These are phyloP conservation scores for Plumapathes pennacea DNA, from an alignment of 92 coral and sea anemone genomes.

Conservation along the genomic window DNA sequence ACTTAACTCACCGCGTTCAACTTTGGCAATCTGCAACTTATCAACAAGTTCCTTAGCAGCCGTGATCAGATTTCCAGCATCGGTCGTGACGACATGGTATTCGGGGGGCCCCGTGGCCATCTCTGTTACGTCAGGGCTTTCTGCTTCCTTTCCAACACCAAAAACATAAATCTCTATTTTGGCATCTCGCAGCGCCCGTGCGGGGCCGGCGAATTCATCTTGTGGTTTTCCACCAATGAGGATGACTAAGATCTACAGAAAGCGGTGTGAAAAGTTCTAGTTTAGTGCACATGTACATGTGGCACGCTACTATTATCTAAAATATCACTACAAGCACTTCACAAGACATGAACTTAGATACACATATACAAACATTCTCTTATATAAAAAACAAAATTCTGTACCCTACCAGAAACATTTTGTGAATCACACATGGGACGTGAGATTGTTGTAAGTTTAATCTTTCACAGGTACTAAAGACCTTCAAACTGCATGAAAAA, in stretches of 20 bases:
- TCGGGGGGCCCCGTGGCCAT: slow-evolving; percentile 54
- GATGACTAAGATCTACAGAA: slow-evolving; percentile 50
- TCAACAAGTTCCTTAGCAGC: slow-evolving; percentile 58
- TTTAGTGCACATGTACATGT: not conserved
- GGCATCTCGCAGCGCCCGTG: slow-evolving; percentile 46
- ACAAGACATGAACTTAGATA: not conserved
- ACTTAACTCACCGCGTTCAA: slow-evolving; percentile 53
- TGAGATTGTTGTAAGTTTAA: too few species aligned
- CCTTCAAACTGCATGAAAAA: too few species aligned
- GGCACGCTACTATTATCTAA: not conserved
- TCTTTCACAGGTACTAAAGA: too few species aligned
- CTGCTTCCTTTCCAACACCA: slow-evolving; percentile 42
- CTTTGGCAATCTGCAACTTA: slow-evolving; percentile 70
- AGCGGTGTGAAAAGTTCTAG: not conserved
- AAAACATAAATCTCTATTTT: slow-evolving; percentile 68
- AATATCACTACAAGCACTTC: not conserved
- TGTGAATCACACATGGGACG: too few species aligned
- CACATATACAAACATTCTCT: too few species aligned
- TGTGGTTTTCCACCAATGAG: slow-evolving; percentile 64
- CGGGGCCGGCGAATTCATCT: slow-evolving; percentile 63
- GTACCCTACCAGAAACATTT: too few species aligned
- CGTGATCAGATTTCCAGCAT: slow-evolving; percentile 4
- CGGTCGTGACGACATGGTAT: slow-evolving; percentile 35
- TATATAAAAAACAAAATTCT: too few species aligned
- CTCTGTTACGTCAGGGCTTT: slow-evolving; percentile 18